Base-by-base conservation (phyloP, 2,797 vertebrate species). In the Microhierax caerulescens region DNA sequence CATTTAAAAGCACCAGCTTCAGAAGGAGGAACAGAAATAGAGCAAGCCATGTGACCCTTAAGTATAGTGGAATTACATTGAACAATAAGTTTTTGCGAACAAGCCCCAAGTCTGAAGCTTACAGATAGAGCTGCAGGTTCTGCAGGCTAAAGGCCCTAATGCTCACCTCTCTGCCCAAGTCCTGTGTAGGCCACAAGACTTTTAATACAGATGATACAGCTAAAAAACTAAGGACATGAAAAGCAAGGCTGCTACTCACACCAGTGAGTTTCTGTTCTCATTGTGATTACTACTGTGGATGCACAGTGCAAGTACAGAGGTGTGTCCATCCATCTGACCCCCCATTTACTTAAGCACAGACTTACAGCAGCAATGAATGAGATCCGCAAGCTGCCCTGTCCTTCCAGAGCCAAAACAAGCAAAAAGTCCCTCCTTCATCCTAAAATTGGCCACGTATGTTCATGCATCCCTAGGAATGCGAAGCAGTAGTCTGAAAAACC, bases 291-390 rank as follows among this genome's bases (percentile, higher is more conserved):
- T 59, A 59, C 50, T 81, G 54, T 27, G 25, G 48, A 53, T 12
- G 22, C 11, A 18, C 1, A 59, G 19, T 86, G 16, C 19, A 86
- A 69, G 19, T 9, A 75, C 1, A 2, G 4, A 92, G 22, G 27
- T 3, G 4, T 39, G 64, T 37, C 48, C 0, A 7, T 18, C 41
- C 18, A 7, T 18, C 41, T 18, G 17, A 8, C 4, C 10, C 4
- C 4, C 3, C 4, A 50, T 11, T 51, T 9, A 48, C 6, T 73
- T 32, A 54, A 48, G 25, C 10, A 79, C 21, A 82, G 27, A 79
- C 19, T 84, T 61, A 28, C 3, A 83, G 23, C 23, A 90, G 37
- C 45, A 85, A 27, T 73, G 15, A 95, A 79, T 23, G 16, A 53
- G 39, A 54, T 34, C 34, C 17, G 32, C 53, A 50, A 88, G 74